Evolutionary conservation across 1,140 invertebrate genomes (phyloP), one percentile per base, ranked within the genome.

Genomic region (Atta cephalotes): DNA sequence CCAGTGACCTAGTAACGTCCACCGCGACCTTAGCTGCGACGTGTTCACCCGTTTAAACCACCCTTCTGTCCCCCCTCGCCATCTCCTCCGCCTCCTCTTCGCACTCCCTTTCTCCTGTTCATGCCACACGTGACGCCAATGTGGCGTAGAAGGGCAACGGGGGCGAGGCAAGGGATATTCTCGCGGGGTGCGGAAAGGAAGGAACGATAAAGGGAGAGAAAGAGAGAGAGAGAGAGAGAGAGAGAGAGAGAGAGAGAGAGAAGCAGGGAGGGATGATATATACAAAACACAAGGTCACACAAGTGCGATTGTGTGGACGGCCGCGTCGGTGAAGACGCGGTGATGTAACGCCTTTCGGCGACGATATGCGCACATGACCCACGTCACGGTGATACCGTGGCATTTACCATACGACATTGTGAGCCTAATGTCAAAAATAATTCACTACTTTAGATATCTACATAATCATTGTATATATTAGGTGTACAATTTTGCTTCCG

Each of bases 201-300:
- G 77, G 51, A 65, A 39, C 45, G 72, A 77, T 56, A 68, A 53
- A 68, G 76, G 39, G 39, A 31, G 1, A 39, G 49, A 68, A 3
- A 74, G 45, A 62, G 56, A 49, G 53, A 68, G 68, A 53, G 60
- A 68, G 76, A 28, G 39, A 31, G 1, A 39, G 49, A 68, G 3
- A 74, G 45, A 62, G 60, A 49, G 60, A 68, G 68, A 53, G 60
- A 35, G 16, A 65, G 49, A 77, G 45, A 87, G 39, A 56, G 39
- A 81, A 35, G 71, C 51, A 65, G 86, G 88, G 86, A 89, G 90
- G 90, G 93, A 90, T 92, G 92, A 93, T 94, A 92, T 93, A 94
- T 94, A 94, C 92, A 94, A 94, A 94, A 94, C 91, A 91, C 94
- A 94, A 94, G 94, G 94, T 94, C 93, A 94, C 92, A 92, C 31